Base-by-base conservation (phyloP, 2,888 invertebrate genomes). In the Pristionchus entomophagus region DNA sequence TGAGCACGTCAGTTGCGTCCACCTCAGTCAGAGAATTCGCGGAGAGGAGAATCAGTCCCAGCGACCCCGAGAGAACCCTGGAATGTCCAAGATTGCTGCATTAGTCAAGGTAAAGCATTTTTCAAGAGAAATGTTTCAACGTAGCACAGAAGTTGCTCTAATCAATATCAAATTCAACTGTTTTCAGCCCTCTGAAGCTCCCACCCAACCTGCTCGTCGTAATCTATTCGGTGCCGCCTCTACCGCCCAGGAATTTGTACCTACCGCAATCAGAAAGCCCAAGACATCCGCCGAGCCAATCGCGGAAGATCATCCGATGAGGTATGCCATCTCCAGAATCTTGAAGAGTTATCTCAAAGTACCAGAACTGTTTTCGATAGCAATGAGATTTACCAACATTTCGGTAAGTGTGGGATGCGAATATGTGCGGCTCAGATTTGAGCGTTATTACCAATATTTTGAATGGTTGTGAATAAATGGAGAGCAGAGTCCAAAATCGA, bases 181-280 rank as follows among this genome's bases (percentile, higher is more conserved):
- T 45, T 69, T 69, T n/a, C 41, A 73, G 73, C 73, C 73, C 10
- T 12, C 8, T n/a, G 73, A 73, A 26, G 73, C 73, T 19, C 73
- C 73, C 22, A 26, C 10, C n/a, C 41, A 73, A 0, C 5, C 73
- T 0, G 73, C 73, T 73, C 73, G 73, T 73, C 73, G 73, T 6
- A 73, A 73, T 45, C 73, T 73, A 0, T 73, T 73, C n/a, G 73
- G 73, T 2, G n/a, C 41, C 41, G 12, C 41, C 22, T 45, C 41
- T 41, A 35, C n/a, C 45, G 73, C 45, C 45, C 14, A 14, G 14
- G 45, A 45, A 45, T 14, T 14, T 14, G 45, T 45, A 14, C 8
- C 45, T 10, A 10, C 45, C 6, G 45, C 14, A 6, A 14, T 45
- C 14, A 14, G 45, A 45, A 45, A n/a, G 65, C 35, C 35, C 35